Conservation (phyloP, 2,888 invertebrate genomes). For the Drepana falcataria region DNA sequence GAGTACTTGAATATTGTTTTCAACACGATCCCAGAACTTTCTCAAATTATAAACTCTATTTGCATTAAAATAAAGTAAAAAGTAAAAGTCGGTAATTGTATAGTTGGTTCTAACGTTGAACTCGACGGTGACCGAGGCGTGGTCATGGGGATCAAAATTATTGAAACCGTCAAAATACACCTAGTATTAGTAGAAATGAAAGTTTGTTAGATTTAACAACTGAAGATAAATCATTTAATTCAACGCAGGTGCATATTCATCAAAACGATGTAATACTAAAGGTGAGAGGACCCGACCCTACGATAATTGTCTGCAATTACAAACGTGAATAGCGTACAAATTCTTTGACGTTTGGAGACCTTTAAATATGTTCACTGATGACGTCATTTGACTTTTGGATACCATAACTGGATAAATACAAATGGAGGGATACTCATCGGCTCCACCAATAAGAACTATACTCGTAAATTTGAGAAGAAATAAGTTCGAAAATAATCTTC, state of each 20-base stretch:
- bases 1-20: slow-evolving; percentile 29
- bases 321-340: no score
- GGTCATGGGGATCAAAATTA: slow-evolving; percentile 9
- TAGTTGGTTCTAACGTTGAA: slow-evolving; percentile 31
- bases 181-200: background rate
- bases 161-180: slow-evolving; percentile 8
- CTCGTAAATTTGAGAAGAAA: no score
- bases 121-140: slow-evolving; percentile 6
- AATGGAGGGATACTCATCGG: no score
- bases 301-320: no score
- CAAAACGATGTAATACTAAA: background rate
- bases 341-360: no score
- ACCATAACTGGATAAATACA: no score
- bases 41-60: slow-evolving; percentile 34
- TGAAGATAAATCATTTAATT: background rate
- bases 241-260: background rate
- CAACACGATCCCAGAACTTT: slow-evolving; percentile 48
- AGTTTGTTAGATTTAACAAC: background rate
- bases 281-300: no score
- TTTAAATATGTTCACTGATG: no score
- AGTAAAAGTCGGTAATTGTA: slow-evolving; percentile 61
- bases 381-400: no score
- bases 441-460: no score
- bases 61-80: slow-evolving; percentile 39
- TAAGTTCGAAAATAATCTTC: no score